A percentile compares a stretch with the other conserved stretches of the same genome.
phyloP scores from a whole-genome alignment of 2,113 vertebrate genomes.

The Oryzias melastigma region DNA sequence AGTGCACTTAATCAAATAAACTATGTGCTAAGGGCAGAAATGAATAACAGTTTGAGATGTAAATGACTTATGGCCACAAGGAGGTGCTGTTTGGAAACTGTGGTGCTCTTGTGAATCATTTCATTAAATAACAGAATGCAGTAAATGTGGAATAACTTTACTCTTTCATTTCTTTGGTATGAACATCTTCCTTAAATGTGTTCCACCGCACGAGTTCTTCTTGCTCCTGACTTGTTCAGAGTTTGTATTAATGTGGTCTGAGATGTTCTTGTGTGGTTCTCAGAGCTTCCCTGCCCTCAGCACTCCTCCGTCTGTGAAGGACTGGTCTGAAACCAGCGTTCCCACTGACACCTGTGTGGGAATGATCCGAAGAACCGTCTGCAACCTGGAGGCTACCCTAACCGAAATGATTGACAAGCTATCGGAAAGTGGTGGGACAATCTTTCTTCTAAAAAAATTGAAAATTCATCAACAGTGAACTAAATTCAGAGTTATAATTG shows the following conservation, averaged over 20 bases:
- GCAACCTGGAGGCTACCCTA: slow-evolving; percentile 60
- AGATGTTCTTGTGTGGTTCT: slow-evolving; percentile 6
- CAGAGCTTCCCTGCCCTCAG: slow-evolving; percentile 74
- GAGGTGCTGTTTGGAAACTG: not conserved
- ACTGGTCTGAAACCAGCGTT: slow-evolving; percentile 75
- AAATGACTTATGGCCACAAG: not conserved
- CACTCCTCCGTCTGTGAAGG: slow-evolving; percentile 63
- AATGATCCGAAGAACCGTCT: slow-evolving; percentile 69
- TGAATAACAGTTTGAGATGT: not conserved
- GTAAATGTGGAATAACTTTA: too few relatives aligned
- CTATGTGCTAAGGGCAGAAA: too few relatives aligned
- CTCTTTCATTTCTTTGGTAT: too few relatives aligned
- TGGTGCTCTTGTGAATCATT: not conserved
- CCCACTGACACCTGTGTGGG: slow-evolving; percentile 70
- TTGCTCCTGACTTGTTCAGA: too few relatives aligned
- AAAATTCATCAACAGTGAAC: not conserved
- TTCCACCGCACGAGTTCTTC: too few relatives aligned
- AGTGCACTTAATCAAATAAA: too few relatives aligned
- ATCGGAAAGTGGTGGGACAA: slow-evolving; percentile 62
- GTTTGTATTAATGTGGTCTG: not conserved
- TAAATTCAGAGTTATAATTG: not conserved
- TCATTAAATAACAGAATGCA: too few relatives aligned
- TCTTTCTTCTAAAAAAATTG: not conserved
- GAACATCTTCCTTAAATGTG: too few relatives aligned
- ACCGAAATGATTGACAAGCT: slow-evolving; percentile 66